A percentile compares a stretch with the other conserved stretches of the same genome.
These are phyloP conservation scores for Eutolmus rufibarbis DNA, from an alignment of 2,888 invertebrate genomes.

Conservation along the genomic window DNA sequence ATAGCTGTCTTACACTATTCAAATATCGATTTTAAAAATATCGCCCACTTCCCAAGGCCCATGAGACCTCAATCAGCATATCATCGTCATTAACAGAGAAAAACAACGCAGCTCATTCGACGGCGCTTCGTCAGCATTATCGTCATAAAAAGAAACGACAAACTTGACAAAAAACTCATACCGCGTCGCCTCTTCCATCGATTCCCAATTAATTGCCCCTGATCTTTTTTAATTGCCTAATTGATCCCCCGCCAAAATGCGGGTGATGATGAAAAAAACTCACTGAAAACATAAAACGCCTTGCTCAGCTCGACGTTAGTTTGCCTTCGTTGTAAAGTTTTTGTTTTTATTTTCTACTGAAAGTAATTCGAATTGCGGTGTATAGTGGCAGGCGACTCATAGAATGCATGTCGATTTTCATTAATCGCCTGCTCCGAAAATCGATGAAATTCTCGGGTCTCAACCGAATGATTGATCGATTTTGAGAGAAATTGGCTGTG, in stretches of 20 bases:
- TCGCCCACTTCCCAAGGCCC: background rate
- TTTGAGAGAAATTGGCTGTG: background rate
- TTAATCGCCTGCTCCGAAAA: background rate
- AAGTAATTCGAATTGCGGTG: background rate
- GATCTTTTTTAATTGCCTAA: constrained; percentile 25
- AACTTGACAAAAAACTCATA: background rate
- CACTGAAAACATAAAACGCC: background rate
- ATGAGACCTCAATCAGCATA: background rate
- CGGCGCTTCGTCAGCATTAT: background rate
- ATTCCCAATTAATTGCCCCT: constrained; percentile 30
- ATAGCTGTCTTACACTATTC: background rate
- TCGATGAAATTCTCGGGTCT: background rate
- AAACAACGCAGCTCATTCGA: background rate
- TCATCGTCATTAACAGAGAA: background rate
- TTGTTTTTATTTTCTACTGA: background rate
- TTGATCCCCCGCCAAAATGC: constrained; percentile 25
- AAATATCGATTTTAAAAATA: background rate
- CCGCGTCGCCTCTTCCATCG: background rate
- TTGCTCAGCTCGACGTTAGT: background rate
- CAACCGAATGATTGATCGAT: constrained; percentile 13
- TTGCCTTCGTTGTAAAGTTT: background rate
- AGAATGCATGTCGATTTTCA: constrained; percentile 17
- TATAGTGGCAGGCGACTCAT: background rate
- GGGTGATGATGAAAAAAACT: background rate
- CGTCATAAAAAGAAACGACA: background rate